Evolutionary conservation across 23 tunicate genomes (phyloP), one percentile per base, ranked within the genome.

Genomic region (Trididemnum nubilum): DNA sequence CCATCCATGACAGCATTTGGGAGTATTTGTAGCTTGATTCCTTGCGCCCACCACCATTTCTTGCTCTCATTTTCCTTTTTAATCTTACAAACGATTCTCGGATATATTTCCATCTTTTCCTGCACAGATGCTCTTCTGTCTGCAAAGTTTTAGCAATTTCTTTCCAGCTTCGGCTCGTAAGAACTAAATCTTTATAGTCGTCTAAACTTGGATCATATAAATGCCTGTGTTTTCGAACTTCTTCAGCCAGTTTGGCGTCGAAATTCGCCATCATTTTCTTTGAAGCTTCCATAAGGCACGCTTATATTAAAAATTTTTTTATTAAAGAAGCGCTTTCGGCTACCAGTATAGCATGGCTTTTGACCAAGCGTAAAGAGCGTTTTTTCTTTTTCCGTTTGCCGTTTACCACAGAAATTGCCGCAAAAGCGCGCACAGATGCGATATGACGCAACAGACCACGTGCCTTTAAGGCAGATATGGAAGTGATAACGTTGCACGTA

Each of bases 41-140:
- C 5, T 24, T 12, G 67, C 29, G 67, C 28, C 22, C n/a, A 4
- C n/a, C 67, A 26, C 67, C 67, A 61, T n/a, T n/a, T 5, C n/a
- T 61, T 61, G 26, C 26, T 61, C n/a, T 61, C 67, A 61, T n/a
- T 61, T 61, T 61, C 29, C 67, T 61, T 61, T 61, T 61, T 26
- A 24, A 12, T 61, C 67, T 22, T 26, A 61, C 29, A 26, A 61
- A 61, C 29, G 67, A 61, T 24, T 61, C 67, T 61, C 67, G 3
- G 5, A 61, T 61, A 61, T 61, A 61, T n/a, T n/a, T 61, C 67
- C 67, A 61, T 61, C 26, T 61, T n/a, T 24, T 61, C 26, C n/a
- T 61, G 26, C 67, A 61, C 5, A 12, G 18, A 12, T 61, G 18
- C 25, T 12, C 67, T 12, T 61, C 67, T 12, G 29, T 3, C 26